Evolutionary conservation across 2,888 invertebrate species (phyloP).

Genomic region (Euzophera pinguis): DNA sequence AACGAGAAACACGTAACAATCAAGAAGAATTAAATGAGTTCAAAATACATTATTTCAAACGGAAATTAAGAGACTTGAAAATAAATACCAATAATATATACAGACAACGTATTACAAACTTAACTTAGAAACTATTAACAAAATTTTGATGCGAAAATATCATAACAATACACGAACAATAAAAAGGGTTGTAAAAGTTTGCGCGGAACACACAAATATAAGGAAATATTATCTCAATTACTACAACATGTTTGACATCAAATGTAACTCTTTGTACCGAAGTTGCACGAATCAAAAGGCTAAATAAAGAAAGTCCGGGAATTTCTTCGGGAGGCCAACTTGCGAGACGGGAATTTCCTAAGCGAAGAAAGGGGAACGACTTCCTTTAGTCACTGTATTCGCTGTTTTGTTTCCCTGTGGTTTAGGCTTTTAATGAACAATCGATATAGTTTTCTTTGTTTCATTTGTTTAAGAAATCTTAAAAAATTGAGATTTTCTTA

Average conservation of each 20-base stretch:
- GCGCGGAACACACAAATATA: conserved; percentile 10
- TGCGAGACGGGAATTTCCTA: conserved; percentile 52
- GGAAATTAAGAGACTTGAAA: too few species aligned
- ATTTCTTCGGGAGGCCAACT: conserved; percentile 62
- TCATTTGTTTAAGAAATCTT: not conserved
- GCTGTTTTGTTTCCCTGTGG: not conserved
- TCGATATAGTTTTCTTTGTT: not conserved
- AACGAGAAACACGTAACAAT: too few species aligned
- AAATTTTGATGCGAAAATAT: not conserved
- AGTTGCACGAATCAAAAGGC: conserved; percentile 46
- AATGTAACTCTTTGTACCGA: conserved; percentile 33
- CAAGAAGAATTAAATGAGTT: too few species aligned
- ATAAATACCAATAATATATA: too few species aligned
- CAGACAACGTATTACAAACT: too few species aligned
- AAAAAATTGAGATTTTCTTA: too few species aligned
- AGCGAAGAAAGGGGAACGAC: conserved; percentile 51
- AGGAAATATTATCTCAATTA: conserved; percentile 13
- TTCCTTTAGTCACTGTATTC: conserved; percentile 47
- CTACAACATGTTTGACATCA: conserved; percentile 11
- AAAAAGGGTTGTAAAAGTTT: conserved; percentile 5
- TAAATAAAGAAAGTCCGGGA: conserved; percentile 48
- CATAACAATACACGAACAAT: conserved; percentile 14
- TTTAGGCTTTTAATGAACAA: not conserved
- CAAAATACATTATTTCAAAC: too few species aligned
- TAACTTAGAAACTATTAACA: too few species aligned